phyloP scores from a whole-genome alignment of 1,140 invertebrate species.

The Stegodyphus mimosarum region DNA sequence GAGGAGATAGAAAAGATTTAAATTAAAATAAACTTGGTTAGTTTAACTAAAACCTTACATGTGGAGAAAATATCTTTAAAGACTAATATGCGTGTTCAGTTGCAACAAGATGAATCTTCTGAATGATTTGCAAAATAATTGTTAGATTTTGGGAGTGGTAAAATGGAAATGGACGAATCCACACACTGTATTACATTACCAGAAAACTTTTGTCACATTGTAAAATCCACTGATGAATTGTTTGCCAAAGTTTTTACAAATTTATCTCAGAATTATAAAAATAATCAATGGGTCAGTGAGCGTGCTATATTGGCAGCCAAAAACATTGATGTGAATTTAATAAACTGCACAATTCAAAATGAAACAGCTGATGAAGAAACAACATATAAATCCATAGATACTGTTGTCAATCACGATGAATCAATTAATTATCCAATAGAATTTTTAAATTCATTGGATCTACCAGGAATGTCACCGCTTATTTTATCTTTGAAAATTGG shows the following conservation, averaged over 20 bases:
- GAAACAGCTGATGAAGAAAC: slow-evolving; percentile 9
- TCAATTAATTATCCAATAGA: slow-evolving; percentile 27
- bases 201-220: too few species aligned
- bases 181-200: too few species aligned
- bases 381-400: slow-evolving; percentile 14
- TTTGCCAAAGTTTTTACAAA: not conserved
- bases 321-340: slow-evolving; percentile 29
- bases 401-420: slow-evolving; percentile 21
- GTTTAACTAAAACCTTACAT: too few species aligned
- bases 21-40: too few species aligned
- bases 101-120: too few species aligned
- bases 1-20: too few species aligned
- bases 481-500: not conserved
- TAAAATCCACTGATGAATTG: too few species aligned
- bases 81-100: too few species aligned
- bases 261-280: slow-evolving; percentile 26
- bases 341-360: slow-evolving; percentile 18
- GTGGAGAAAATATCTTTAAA: too few species aligned
- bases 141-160: too few species aligned
- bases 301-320: slow-evolving; percentile 14
- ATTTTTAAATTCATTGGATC: slow-evolving; percentile 27
- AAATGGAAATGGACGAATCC: too few species aligned
- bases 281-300: slow-evolving; percentile 21
- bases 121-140: too few species aligned
- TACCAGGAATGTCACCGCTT: not conserved